These are phyloP conservation scores for Watsonalla cultraria DNA, from an alignment of 2,888 invertebrate species.

Conservation along the genomic window DNA sequence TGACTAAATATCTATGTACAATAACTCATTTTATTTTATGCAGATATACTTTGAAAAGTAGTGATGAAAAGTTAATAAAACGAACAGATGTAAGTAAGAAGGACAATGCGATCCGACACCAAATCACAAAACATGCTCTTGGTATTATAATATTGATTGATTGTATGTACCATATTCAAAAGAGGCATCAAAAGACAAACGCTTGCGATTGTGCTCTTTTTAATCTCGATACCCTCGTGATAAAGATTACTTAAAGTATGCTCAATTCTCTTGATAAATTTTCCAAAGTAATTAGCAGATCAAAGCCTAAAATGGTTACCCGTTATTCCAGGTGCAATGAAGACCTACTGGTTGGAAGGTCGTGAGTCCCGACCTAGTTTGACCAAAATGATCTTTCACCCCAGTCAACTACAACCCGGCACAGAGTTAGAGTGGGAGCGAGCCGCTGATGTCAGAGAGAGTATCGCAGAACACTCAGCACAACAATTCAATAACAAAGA, in stretches of 20 bases:
- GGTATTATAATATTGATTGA: no score
- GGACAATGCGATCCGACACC: no score
- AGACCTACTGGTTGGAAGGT: slow-evolving; percentile 92
- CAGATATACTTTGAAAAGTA: neutral
- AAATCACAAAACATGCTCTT: no score
- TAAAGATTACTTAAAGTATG: no score
- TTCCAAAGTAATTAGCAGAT: no score
- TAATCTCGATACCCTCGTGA: no score
- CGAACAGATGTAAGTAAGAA: no score
- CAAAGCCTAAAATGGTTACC: neutral
- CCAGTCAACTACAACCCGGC: slow-evolving; percentile 54
- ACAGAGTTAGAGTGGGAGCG: slow-evolving; percentile 69
- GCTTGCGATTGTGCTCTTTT: no score
- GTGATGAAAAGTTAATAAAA: no score
- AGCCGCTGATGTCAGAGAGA: slow-evolving; percentile 64
- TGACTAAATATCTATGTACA: slow-evolving; percentile 29
- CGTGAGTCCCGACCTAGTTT: slow-evolving; percentile 82
- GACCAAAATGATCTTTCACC: slow-evolving; percentile 54
- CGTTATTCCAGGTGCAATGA: slow-evolving; percentile 83
- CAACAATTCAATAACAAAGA: slow-evolving; percentile 54
- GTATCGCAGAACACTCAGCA: slow-evolving; percentile 67
- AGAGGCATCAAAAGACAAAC: no score
- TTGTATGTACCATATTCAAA: no score
- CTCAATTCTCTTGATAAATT: neutral
- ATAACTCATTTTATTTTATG: slow-evolving; percentile 8